These are phyloP conservation scores for Pitta sordida DNA, from an alignment of 2,113 vertebrate genomes.

Conservation along the genomic window DNA sequence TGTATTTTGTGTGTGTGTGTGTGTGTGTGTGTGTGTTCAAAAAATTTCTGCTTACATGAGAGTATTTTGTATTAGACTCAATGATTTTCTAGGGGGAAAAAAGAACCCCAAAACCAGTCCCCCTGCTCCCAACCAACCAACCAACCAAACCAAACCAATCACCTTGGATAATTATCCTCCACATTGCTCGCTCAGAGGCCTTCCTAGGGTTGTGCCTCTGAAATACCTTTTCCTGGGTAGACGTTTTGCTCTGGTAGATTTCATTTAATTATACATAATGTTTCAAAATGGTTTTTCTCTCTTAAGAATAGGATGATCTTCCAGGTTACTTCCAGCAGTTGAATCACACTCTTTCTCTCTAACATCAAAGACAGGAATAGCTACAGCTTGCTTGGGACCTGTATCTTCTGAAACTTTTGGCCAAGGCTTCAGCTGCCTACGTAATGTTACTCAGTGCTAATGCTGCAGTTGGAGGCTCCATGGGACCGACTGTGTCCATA, in stretches of 20 bases:
- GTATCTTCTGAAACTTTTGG: neutral
- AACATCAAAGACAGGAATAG: accelerated
- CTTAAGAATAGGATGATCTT: neutral
- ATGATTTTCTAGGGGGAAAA: neutral
- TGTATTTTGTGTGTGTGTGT: no score
- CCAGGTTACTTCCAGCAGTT: neutral
- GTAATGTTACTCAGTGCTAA: neutral
- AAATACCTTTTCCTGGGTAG: neutral
- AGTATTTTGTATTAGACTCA: neutral
- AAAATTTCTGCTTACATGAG: neutral
- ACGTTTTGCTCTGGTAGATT: neutral
- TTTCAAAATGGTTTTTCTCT: neutral
- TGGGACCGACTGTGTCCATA: no score
- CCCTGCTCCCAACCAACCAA: no score
- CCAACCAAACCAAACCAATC: neutral
- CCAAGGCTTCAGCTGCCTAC: neutral
- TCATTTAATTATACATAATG: neutral
- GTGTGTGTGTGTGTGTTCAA: neutral
- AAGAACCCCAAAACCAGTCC: neutral
- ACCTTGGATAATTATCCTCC: neutral
- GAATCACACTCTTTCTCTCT: neutral
- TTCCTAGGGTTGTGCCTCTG: neutral
- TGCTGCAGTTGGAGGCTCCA: neutral
- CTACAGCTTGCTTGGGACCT: neutral
- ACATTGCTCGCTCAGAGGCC: neutral